Base-by-base conservation (phyloP, 2,113 vertebrate genomes). In the Maccullochella peelii region DNA sequence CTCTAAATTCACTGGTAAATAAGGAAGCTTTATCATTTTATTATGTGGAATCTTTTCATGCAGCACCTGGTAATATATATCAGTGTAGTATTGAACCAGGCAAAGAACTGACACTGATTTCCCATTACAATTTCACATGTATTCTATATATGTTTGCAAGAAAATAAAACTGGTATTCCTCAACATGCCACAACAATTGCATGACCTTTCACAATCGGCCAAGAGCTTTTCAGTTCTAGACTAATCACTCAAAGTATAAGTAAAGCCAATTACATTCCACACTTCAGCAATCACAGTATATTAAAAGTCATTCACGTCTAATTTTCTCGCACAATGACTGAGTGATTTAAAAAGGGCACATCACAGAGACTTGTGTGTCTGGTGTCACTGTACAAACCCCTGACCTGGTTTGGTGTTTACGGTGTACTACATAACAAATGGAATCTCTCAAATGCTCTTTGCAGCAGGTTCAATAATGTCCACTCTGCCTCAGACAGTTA, bases 191-290 rank as follows among this genome's bases (percentile, higher is more conserved):
- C n/a, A 67, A 58, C 16, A 38, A 62, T 8, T 63, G 40, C 10
- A 3, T 69, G 84, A 65, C 72, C 74, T 82, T 82, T 80, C 1
- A 52, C 33, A 20, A 8, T 14, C 67, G 36, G 33, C 71, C 47
- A 61, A 78, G 30, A 72, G 38, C 68, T 73, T 67, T 66, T 66
- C 1, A 70, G 33, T 21, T 57, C 6, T 10, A 2, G 14, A 36
- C 50, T 40, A 84, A 85, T 83, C 38, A 52, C 49, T 59, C 59
- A 23, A 50, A n/a, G n/a, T n/a, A n/a, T n/a, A n/a, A n/a, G n/a
- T 59, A 61, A 49, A 86, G 42, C 38, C 89, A 84, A 93, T 90
- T 81, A 54, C 44, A 61, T 84, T 82, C 85, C 74, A 85, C 77
- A 59, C 77, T 71, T 73, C 30, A 83, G 66, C 50, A 57, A 80